phyloP scores from a whole-genome alignment of 1,140 invertebrate species.

The Drosophila parabipectinata region DNA sequence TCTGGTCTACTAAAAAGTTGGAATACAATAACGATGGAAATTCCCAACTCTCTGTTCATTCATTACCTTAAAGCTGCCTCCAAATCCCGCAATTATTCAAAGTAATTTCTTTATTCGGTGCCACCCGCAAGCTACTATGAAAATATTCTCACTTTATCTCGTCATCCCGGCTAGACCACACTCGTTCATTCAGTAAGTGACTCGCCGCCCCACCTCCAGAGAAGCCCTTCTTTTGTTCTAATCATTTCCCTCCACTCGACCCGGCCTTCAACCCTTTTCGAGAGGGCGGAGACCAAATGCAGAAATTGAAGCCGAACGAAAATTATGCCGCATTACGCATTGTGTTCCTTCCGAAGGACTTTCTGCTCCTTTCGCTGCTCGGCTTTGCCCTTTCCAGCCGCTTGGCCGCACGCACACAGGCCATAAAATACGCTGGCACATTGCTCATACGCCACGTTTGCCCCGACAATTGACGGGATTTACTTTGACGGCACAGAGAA shows the following conservation, averaged over 20 bases:
- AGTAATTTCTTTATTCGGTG: slow-evolving; percentile 14
- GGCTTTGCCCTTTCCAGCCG: slow-evolving; percentile 23
- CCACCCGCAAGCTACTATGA: slow-evolving; percentile 1
- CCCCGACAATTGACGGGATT: slow-evolving; percentile 69
- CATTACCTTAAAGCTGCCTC: not conserved
- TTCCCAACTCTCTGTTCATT: not conserved
- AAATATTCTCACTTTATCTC: slow-evolving; percentile 39
- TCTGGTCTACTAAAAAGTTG: slow-evolving; percentile 6
- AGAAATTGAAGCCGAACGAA: slow-evolving; percentile 66
- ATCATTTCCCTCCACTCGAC: slow-evolving; percentile 50
- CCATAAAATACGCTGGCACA: slow-evolving; percentile 70
- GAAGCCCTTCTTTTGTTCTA: slow-evolving; percentile 35
- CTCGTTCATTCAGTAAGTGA: not conserved
- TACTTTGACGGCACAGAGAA: slow-evolving; percentile 38
- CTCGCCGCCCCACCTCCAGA: not conserved
- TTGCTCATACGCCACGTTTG: slow-evolving; percentile 74
- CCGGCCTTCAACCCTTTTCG: slow-evolving; percentile 57
- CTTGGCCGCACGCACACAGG: slow-evolving; percentile 67
- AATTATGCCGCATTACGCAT: slow-evolving; percentile 67
- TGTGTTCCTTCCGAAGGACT: slow-evolving; percentile 35
- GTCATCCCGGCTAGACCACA: slow-evolving; percentile 10
- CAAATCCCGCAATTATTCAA: slow-evolving; percentile 19
- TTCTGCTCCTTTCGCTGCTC: not conserved
- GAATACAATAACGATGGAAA: not conserved
- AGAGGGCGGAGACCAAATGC: slow-evolving; percentile 44